phyloP scores from a whole-genome alignment of 2,888 invertebrate species.

The Drosophila macrospina region DNA sequence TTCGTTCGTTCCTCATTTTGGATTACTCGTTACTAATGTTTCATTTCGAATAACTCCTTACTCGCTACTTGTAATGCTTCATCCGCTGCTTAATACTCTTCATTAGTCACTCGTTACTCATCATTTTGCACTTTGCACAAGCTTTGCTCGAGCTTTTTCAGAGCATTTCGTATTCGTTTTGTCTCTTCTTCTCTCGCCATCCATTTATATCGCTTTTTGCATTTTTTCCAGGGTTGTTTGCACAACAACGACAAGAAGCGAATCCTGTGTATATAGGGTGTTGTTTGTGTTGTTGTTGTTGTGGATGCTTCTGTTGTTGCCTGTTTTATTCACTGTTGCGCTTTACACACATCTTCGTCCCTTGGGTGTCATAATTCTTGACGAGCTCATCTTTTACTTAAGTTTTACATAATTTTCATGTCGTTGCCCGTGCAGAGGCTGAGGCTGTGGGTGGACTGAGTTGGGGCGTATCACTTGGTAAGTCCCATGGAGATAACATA shows the following conservation, averaged over 20 bases:
- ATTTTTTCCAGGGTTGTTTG: constrained; percentile 51
- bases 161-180: constrained; percentile 27
- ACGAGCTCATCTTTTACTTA: constrained; percentile 86
- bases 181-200: constrained; percentile 1
- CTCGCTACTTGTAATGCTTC: background rate
- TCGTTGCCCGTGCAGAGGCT: constrained; percentile 64
- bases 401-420: constrained; percentile 85
- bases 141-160: background rate
- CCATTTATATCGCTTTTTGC: constrained; percentile 27
- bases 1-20: too few relatives aligned
- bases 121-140: too few relatives aligned
- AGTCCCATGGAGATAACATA: constrained; percentile 79
- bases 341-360: constrained; percentile 77
- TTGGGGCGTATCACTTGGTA: constrained; percentile 56
- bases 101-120: too few relatives aligned
- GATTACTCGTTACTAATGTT: background rate
- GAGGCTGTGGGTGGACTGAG: constrained; percentile 27
- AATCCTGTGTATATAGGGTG: constrained; percentile 28
- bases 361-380: constrained; percentile 85
- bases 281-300: constrained; percentile 35
- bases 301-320: constrained; percentile 29
- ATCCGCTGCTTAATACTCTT: background rate
- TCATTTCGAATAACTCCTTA: background rate
- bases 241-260: constrained; percentile 21
- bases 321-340: constrained; percentile 63